Percentiles rank a stretch among this genome's conserved stretches.
phyloP scores from a whole-genome alignment of 2,797 vertebrate species.

The Enteromius anoplus region DNA sequence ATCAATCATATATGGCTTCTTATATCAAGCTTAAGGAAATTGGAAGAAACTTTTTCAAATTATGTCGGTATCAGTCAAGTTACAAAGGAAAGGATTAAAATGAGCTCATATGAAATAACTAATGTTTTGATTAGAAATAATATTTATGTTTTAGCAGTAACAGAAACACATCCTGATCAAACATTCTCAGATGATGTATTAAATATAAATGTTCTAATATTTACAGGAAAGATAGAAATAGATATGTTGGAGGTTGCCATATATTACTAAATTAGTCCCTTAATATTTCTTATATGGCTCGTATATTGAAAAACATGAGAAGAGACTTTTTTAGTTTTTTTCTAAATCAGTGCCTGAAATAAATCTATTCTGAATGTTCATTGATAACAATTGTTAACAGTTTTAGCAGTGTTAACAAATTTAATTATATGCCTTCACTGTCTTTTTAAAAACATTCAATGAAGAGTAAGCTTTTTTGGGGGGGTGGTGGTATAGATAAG shows the following conservation, averaged over 20 bases:
- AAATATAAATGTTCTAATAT: background rate
- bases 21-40: background rate
- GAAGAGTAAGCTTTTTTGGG: too few relatives aligned
- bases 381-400: too few relatives aligned
- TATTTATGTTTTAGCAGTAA: background rate
- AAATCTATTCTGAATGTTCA: too few relatives aligned
- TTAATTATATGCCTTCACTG: too few relatives aligned
- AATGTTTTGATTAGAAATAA: background rate
- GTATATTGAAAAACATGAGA: too few relatives aligned
- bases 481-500: too few relatives aligned
- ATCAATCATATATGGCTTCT: background rate
- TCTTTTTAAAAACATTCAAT: too few relatives aligned
- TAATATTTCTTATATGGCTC: too few relatives aligned
- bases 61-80: background rate
- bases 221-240: background rate
- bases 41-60: background rate
- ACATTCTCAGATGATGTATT: background rate
- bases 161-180: background rate
- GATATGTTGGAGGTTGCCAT: background rate
- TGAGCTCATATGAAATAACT: background rate
- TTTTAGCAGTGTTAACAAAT: too few relatives aligned
- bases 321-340: too few relatives aligned
- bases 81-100: background rate
- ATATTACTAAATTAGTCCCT: background rate
- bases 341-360: too few relatives aligned